A percentile compares a stretch with the other conserved stretches of the same genome.
Conservation (phyloP, 2,113 vertebrate genomes). For the Centropristis striata region DNA sequence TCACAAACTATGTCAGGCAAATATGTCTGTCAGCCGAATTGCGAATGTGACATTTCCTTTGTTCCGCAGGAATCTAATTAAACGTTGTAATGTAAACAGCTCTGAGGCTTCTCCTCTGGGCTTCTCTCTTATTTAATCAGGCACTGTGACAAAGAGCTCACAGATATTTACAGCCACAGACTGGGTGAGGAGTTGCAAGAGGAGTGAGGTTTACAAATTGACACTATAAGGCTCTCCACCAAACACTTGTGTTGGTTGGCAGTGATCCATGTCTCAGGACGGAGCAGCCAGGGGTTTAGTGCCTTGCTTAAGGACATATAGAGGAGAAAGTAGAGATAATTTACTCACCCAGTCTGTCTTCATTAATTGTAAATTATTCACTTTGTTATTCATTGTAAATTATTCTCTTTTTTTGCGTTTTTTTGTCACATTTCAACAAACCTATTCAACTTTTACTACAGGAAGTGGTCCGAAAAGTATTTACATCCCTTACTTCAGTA, state of each 20-base stretch:
- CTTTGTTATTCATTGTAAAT: slow-evolving; percentile 5
- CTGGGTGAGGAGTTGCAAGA: slow-evolving; percentile 36
- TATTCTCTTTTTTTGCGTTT: not conserved
- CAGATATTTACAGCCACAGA: slow-evolving; percentile 54
- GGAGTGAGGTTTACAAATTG: slow-evolving; percentile 49
- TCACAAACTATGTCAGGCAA: slow-evolving; percentile 9
- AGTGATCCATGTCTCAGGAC: slow-evolving; percentile 14
- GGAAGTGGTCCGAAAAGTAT: too few relatives aligned
- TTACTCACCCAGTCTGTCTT: not conserved
- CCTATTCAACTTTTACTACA: too few relatives aligned
- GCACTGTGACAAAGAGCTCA: slow-evolving; percentile 58
- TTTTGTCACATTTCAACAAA: not conserved
- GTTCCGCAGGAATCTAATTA: slow-evolving; percentile 52
- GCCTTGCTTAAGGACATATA: slow-evolving; percentile 41
- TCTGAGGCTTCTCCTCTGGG: slow-evolving; percentile 31
- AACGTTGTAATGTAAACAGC: slow-evolving; percentile 43
- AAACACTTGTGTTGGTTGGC: slow-evolving; percentile 40
- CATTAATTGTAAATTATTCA: slow-evolving; percentile 1
- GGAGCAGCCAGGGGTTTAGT: slow-evolving; percentile 34
- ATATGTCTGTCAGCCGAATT: slow-evolving; percentile 34
- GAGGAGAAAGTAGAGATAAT: slow-evolving; percentile 2
- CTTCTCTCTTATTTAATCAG: slow-evolving; percentile 61
- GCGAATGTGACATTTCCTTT: slow-evolving; percentile 41
- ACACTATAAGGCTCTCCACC: slow-evolving; percentile 37
- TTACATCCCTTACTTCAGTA: too few relatives aligned